Evolutionary conservation across 2,797 vertebrate genomes (phyloP).

Genomic region (Hippocampus kuda): DNA sequence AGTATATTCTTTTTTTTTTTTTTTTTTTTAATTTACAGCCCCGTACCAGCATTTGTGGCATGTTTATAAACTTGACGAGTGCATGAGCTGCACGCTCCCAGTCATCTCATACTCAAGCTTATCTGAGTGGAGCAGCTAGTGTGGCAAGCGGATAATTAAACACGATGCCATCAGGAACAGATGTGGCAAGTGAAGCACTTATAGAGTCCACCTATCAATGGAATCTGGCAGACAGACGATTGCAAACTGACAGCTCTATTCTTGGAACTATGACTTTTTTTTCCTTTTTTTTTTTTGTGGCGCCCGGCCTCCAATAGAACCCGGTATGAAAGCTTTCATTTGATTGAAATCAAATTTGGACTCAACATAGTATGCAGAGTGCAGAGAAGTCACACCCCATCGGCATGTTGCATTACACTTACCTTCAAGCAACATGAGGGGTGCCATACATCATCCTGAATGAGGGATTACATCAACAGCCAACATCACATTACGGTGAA

Average conservation of each 20-base stretch:
- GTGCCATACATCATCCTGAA: background rate
- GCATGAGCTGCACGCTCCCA: conserved; percentile 29
- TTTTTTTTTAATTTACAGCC: too few species aligned
- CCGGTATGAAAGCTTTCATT: conserved; percentile 22
- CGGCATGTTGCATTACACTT: conserved; percentile 5
- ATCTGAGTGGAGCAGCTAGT: conserved; percentile 48
- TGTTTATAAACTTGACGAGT: conserved; percentile 32
- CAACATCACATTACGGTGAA: conserved; percentile 11
- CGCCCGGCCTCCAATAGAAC: conserved; percentile 40
- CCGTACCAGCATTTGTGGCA: too few species aligned
- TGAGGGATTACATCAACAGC: background rate
- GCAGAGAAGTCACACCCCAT: conserved; percentile 7
- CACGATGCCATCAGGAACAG: conserved; percentile 42
- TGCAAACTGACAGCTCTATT: conserved; percentile 55
- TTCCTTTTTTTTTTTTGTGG: conserved; percentile 43
- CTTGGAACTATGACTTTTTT: conserved; percentile 36
- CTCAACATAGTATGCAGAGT: conserved; percentile 21
- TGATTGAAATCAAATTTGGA: conserved; percentile 39
- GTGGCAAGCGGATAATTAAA: conserved; percentile 59
- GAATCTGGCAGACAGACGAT: conserved; percentile 37
- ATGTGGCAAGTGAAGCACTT: conserved; percentile 21
- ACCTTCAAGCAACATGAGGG: background rate
- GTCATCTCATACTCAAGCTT: conserved; percentile 57
- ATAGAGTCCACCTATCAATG: conserved; percentile 32
- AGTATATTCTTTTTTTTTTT: too few species aligned